Evolutionary conservation across 2,888 invertebrate species (phyloP).

Genomic region (Drosophila stalkeri): DNA sequence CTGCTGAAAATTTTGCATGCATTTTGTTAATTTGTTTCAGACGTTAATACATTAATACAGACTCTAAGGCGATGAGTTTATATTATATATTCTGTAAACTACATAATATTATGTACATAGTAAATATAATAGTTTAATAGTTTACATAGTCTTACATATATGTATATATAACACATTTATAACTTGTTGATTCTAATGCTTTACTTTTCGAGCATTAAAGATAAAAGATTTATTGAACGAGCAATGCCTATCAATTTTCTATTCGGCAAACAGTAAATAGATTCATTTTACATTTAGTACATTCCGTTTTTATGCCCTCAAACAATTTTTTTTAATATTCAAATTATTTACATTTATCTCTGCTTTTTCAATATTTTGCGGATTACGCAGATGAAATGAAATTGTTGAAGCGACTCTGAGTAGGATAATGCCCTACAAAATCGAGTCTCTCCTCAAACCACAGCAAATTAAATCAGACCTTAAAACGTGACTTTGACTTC

Average conservation of each 20-base stretch:
- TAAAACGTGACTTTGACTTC: slow-evolving; percentile 64
- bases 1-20: neutral
- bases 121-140: too few species aligned
- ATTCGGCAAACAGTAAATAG: too few species aligned
- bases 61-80: neutral
- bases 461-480: slow-evolving; percentile 66
- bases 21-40: neutral
- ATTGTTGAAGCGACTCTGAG: neutral
- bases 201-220: too few species aligned
- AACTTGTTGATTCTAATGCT: too few species aligned
- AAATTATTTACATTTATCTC: neutral
- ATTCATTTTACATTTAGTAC: too few species aligned
- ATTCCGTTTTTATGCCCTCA: too few species aligned
- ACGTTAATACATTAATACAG: neutral
- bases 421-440: slow-evolving; percentile 11
- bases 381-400: slow-evolving; percentile 15
- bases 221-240: too few species aligned
- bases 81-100: neutral
- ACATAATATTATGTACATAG: neutral
- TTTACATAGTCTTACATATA: too few species aligned
- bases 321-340: too few species aligned
- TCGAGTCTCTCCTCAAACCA: neutral
- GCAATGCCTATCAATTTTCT: too few species aligned
- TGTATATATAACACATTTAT: too few species aligned
- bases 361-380: slow-evolving; percentile 22